Evolutionary conservation across 2,888 invertebrate genomes (phyloP).

Genomic region (Abscondita cerata): DNA sequence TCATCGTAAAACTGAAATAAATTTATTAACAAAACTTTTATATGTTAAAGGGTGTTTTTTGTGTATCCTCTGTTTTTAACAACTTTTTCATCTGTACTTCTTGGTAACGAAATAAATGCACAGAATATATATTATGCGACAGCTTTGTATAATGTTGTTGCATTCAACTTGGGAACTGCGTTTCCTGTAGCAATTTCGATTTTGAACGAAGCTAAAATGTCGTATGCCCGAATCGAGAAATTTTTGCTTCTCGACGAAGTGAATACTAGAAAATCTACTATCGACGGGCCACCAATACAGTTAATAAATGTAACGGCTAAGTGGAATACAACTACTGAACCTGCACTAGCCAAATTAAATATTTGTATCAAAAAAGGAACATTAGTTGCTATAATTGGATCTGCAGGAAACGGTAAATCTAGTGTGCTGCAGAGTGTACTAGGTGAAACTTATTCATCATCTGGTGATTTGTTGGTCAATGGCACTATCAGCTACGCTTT

Average conservation of each 20-base stretch:
- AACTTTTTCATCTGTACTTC: too few species aligned
- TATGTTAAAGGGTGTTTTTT: constrained; percentile 72
- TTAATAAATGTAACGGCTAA: constrained; percentile 52
- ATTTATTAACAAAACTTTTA: constrained; percentile 67
- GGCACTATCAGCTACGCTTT: constrained; percentile 83
- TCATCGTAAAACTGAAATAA: constrained; percentile 64
- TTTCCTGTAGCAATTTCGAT: too few species aligned
- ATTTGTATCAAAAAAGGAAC: constrained; percentile 48
- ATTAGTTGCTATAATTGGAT: constrained; percentile 64
- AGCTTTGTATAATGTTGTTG: too few species aligned
- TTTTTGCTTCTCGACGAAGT: constrained; percentile 56
- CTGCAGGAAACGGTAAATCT: constrained; percentile 69
- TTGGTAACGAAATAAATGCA: too few species aligned
- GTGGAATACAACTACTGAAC: constrained; percentile 51
- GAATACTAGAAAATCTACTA: constrained; percentile 33
- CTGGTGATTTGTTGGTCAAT: too few species aligned
- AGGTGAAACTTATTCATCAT: too few species aligned
- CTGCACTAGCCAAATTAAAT: constrained; percentile 51
- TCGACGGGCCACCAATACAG: constrained; percentile 45
- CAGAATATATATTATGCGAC: too few species aligned
- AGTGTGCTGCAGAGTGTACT: constrained; percentile 76
- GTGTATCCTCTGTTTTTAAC: constrained; percentile 85
- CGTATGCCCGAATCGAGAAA: too few species aligned
- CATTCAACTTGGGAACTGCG: too few species aligned
- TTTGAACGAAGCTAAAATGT: too few species aligned